Conservation (phyloP, 2,888 invertebrate species). For the Halictus quadricinctus region DNA sequence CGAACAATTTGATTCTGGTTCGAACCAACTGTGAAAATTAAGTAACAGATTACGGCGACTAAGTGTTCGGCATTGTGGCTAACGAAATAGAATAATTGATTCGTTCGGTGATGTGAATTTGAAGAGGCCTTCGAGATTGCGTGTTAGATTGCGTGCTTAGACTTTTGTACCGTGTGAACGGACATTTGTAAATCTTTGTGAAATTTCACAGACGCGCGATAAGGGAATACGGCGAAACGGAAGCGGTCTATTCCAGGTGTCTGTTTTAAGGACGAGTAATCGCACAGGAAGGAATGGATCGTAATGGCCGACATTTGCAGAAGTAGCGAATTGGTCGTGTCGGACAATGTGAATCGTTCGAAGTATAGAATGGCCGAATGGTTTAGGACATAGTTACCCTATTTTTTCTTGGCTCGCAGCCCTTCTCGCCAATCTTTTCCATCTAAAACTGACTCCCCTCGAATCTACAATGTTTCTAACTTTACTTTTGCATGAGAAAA, state of each 20-base stretch:
- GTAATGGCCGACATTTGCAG: slow-evolving; percentile 25
- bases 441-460: neutral
- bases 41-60: neutral
- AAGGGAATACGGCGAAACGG: slow-evolving; percentile 27
- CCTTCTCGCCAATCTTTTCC: neutral
- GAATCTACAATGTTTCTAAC: neutral
- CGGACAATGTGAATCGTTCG: neutral
- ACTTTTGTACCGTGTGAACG: slow-evolving; percentile 3
- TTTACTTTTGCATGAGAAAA: neutral
- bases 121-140: neutral
- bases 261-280: slow-evolving; percentile 20
- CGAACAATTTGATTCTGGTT: neutral
- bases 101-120: neutral
- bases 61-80: neutral
- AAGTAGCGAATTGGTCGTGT: neutral
- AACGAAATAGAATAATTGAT: neutral
- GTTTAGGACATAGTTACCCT: neutral
- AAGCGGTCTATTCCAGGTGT: slow-evolving; percentile 21
- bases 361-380: neutral
- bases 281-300: neutral
- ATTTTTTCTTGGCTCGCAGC: neutral
- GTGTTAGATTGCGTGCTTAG: neutral
- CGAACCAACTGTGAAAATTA: neutral
- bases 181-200: slow-evolving; percentile 30
- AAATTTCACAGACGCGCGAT: slow-evolving; percentile 30